A percentile compares a stretch with the other conserved stretches of the same genome.
Evolutionary conservation across 2,888 invertebrate genomes (phyloP).

Genomic region (Epinotia ramella): DNA sequence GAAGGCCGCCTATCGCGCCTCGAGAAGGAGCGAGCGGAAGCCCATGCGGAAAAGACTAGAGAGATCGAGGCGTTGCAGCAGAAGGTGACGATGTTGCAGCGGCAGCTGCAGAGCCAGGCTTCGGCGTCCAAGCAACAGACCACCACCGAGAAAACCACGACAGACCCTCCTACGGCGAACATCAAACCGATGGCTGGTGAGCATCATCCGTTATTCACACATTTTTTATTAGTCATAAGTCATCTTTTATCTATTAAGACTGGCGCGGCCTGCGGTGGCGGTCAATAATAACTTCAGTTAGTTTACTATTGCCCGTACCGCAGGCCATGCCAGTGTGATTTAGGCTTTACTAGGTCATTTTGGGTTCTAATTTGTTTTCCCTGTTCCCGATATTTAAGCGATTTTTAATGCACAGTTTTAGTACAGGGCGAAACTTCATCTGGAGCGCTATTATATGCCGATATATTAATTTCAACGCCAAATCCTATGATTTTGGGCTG

Average conservation of each 20-base stretch:
- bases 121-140: constrained; percentile 88
- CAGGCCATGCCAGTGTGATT: no score
- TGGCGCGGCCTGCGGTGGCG: no score
- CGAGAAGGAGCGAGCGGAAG: constrained; percentile 90
- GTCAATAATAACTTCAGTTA: no score
- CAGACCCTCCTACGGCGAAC: constrained; percentile 92
- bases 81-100: constrained; percentile 88
- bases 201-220: constrained; percentile 45
- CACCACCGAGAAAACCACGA: constrained; percentile 82
- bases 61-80: constrained; percentile 90
- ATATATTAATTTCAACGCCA: no score
- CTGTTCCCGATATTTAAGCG: no score
- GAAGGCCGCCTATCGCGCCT: constrained; percentile 88
- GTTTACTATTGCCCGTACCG: no score
- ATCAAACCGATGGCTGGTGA: constrained; percentile 96
- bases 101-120: constrained; percentile 89
- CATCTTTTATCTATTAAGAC: not conserved
- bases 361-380: no score
- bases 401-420: no score
- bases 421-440: no score
- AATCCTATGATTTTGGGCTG: no score
- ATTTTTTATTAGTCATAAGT: not conserved
- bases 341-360: no score
- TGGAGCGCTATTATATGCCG: no score
- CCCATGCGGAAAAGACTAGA: constrained; percentile 85